These are phyloP conservation scores for Oscheius sp. DNA, from an alignment of 2,888 invertebrate species.

Conservation along the genomic window DNA sequence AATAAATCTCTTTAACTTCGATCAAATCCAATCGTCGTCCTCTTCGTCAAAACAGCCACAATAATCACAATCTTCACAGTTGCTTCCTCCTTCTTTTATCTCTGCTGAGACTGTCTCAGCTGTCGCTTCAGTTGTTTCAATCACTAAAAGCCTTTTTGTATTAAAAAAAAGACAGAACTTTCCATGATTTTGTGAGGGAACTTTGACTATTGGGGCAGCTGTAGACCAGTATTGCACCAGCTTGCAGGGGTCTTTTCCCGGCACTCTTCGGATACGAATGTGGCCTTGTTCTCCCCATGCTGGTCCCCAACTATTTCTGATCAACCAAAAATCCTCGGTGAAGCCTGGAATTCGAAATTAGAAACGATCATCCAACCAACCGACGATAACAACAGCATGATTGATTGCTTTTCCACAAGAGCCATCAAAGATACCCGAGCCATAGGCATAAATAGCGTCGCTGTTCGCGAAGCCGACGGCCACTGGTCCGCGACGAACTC, in stretches of 20 bases:
- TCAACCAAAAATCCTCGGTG: too few species aligned
- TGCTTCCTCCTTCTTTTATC: not conserved
- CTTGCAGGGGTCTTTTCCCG: slow-evolving; percentile 81
- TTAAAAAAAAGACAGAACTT: too few species aligned
- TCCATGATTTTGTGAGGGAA: slow-evolving; percentile 5
- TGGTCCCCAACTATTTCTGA: slow-evolving; percentile 80
- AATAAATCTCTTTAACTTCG: too few species aligned
- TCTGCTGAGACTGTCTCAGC: slow-evolving; percentile 28
- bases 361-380: slow-evolving; percentile 44
- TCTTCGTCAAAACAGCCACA: too few species aligned
- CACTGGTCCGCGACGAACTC: slow-evolving; percentile 38
- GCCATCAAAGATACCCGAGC: slow-evolving; percentile 46
- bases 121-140: not conserved
- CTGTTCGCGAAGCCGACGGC: slow-evolving; percentile 75
- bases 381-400: slow-evolving; percentile 52
- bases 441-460: slow-evolving; percentile 89
- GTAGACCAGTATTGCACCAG: slow-evolving; percentile 33
- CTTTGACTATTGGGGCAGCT: not conserved
- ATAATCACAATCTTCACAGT: slow-evolving; percentile 13
- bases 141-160: not conserved
- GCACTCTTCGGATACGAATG: slow-evolving; percentile 81
- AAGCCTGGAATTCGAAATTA: slow-evolving; percentile 36
- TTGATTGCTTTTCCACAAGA: slow-evolving; percentile 44
- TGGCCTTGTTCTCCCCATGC: slow-evolving; percentile 90
- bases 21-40: too few species aligned